Base-by-base conservation (phyloP, 2,113 vertebrate species). In the Saguinus midas region DNA sequence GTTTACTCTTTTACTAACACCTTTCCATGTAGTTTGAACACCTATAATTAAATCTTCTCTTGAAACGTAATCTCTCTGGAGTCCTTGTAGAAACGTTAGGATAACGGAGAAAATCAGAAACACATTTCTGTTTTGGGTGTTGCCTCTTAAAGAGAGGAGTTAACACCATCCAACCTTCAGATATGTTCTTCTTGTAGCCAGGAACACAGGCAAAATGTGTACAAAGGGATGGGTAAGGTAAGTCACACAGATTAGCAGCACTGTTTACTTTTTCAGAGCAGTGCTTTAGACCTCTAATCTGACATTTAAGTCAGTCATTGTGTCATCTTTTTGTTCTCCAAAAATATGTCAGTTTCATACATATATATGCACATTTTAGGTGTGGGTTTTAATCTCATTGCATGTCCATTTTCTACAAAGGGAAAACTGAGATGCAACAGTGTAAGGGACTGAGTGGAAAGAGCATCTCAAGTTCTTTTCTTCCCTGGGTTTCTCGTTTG, bases 11-110 rank as follows among this genome's bases (percentile, higher is more conserved):
- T 94, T 90, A 83, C 93, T 92, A 90, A 35, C 76, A 81, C 70
- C 27, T 92, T 97, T 64, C 87, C 80, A 73, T 90, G 32, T 83
- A 95, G 83, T 84, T 92, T 95, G 87, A 84, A 96, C 96, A 87
- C 57, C 84, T 85, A 23, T 68, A 64, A 85, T 82, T 40, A 88
- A 82, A 87, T 82, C 50, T 90, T 72, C 66, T 78, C 40, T 84
- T 92, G 90, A 97, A 95, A 95, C 16, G 23, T 58, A 85, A 97
- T 87, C 95, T 89, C 68, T 82, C 70, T 61, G 58, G 29, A 61
- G 25, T 76, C 45, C 87, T 87, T 17, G 27, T 45, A 90, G 75
- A 95, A 94, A 82, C 23, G 20, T 93, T 73, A 84, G 79, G 79
- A 83, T 83, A 94, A 21, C 68, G 37, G 75, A 92, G 70, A 7